Percentiles rank a stretch among this genome's conserved stretches.
phyloP scores from a whole-genome alignment of 2,888 invertebrate genomes.

The Oeneis ivallda region DNA sequence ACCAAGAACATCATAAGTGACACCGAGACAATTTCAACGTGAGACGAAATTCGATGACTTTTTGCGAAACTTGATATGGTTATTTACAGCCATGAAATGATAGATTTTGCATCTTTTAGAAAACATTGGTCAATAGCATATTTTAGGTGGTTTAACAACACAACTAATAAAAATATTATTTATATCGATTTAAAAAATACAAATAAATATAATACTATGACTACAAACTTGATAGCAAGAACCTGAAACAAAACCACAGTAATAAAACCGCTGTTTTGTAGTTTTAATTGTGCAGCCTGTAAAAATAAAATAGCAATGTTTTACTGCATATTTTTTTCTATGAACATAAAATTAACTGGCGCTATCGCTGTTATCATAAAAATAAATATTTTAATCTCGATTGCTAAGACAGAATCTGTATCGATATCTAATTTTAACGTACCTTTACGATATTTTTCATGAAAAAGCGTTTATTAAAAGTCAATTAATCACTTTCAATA shows the following conservation, averaged over 20 bases:
- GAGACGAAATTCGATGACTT: constrained; percentile 43
- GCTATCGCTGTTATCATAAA: neutral
- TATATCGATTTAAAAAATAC: too few species aligned
- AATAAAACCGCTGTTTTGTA: neutral
- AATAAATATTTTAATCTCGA: neutral
- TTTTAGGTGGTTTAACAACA: neutral
- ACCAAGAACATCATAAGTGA: constrained; percentile 68
- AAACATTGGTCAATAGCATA: neutral
- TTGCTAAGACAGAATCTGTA: too few species aligned
- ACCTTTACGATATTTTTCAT: too few species aligned
- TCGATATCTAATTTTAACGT: too few species aligned
- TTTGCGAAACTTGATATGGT: constrained; percentile 51
- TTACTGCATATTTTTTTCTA: neutral
- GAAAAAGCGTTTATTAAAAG: neutral
- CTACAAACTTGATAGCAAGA: neutral
- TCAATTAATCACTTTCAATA: neutral
- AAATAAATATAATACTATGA: too few species aligned
- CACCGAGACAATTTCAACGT: constrained; percentile 66
- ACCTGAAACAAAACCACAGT: neutral
- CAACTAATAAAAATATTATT: neutral
- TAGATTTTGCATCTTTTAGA: constrained; percentile 4
- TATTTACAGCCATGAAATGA: constrained; percentile 63
- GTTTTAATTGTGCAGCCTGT: neutral
- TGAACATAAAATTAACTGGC: neutral
- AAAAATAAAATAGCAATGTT: constrained; percentile 4